phyloP scores from a whole-genome alignment of 2,797 vertebrate genomes.

The Notamacropus eugenii region DNA sequence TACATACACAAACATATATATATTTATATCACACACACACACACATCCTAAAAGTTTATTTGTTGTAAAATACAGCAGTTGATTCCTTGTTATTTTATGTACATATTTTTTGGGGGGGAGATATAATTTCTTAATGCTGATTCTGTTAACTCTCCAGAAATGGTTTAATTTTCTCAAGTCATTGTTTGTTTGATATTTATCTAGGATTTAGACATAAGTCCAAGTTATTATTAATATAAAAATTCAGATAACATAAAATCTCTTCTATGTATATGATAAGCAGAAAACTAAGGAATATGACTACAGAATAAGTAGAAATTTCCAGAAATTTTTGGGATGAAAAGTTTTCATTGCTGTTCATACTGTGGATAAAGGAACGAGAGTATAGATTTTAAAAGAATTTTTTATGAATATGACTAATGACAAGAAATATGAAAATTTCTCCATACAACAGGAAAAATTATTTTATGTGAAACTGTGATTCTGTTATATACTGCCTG shows the following conservation, averaged over 20 bases:
- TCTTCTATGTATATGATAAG: conserved; percentile 48
- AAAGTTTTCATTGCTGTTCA: background rate
- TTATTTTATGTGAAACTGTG: background rate
- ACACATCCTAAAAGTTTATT: background rate
- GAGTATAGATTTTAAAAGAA: background rate
- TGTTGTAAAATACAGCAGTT: conserved; percentile 42
- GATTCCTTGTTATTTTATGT: background rate
- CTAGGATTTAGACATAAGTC: conserved; percentile 15
- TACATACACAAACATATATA: no score
- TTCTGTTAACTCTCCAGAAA: background rate
- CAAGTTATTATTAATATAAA: conserved; percentile 61
- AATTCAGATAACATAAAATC: background rate
- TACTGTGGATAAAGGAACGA: background rate
- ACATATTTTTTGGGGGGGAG: background rate
- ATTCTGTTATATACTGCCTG: background rate
- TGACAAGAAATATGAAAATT: background rate
- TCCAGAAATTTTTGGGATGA: background rate
- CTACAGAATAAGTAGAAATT: background rate
- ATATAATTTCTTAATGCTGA: background rate
- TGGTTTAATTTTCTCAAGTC: background rate
- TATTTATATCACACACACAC: no score
- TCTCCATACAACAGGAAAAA: background rate
- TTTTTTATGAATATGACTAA: background rate
- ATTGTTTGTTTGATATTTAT: conserved; percentile 50
- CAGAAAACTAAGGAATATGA: conserved; percentile 57